Evolutionary conservation across 2,888 invertebrate species (phyloP), one percentile per base, ranked within the genome.

Genomic region (Hoplodrina blanda): DNA sequence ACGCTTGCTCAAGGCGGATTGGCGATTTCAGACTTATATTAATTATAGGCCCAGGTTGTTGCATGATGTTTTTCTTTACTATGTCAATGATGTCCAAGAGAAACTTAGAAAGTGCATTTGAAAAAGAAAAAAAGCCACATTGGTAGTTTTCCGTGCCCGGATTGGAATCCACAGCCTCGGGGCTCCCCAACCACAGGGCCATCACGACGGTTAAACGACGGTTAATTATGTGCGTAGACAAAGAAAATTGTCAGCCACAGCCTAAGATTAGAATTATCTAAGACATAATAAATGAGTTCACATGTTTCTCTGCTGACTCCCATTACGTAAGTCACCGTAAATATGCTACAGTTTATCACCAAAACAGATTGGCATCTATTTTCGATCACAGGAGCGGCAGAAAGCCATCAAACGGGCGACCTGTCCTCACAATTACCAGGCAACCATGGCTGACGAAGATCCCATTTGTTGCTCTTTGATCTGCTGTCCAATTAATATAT

Each of bases 401-500:
- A 75, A 71, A 65, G 67, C 74, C 85, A 82, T 84, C 83, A 85
- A 84, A 85, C 84, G 81, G 78, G 49, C 80, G 77, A 83, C 78
- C 87, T 89, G 91, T 91, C 92, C 84, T 80, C 87, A 83, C 89
- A 88, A 89, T 89, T 89, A 91, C 90, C 89, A 91, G 87, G 89
- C 87, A 80, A 84, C 86, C 91, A 91, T 89, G 83, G 84, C 88
- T 86, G 87, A 82, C 85, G 85, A 87, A 84, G 88, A 89, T 87
- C 84, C 83, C 85, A 80, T 84, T 83, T 84, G 85, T 88, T 85
- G 78, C 85, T 88, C 92, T 93, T 93, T 93, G 93, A 93, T 93
- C 92, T 89, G 83, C 79, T 81, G 80, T 83, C 89, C 89, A 92
- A 93, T 92, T 92, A 92, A 90, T 89, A 88, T 91, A 92, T 90